phyloP scores from a whole-genome alignment of 1,140 invertebrate genomes.

The Drosophila sp. region DNA sequence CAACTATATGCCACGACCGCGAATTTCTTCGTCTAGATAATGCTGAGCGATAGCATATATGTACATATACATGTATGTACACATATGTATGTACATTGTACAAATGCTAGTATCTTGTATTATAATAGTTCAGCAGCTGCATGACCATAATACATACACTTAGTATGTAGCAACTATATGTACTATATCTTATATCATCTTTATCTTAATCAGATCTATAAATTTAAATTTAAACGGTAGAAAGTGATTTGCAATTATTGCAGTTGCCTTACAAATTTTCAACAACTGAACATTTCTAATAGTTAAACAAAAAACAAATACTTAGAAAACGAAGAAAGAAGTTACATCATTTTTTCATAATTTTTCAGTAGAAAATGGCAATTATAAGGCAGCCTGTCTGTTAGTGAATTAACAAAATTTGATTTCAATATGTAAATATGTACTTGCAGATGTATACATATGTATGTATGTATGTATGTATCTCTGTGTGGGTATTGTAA shows the following conservation, averaged over 20 bases:
- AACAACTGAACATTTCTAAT: too few species aligned
- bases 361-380: too few species aligned
- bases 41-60: conserved; percentile 2
- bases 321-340: too few species aligned
- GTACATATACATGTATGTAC: conserved; percentile 1
- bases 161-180: too few species aligned
- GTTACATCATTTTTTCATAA: too few species aligned
- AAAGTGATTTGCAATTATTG: background rate
- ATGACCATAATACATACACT: too few species aligned
- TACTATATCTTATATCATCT: background rate
- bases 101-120: too few species aligned
- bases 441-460: background rate
- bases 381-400: background rate
- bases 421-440: background rate
- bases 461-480: background rate
- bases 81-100: background rate
- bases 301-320: too few species aligned
- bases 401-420: background rate
- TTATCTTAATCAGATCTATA: conserved; percentile 6
- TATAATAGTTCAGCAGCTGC: too few species aligned
- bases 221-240: background rate
- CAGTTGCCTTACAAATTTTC: too few species aligned
- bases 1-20: conserved; percentile 39
- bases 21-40: conserved; percentile 2
- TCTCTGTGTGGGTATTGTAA: background rate